Conservation (phyloP, 2,113 vertebrate species). For the Prunella himalayana region DNA sequence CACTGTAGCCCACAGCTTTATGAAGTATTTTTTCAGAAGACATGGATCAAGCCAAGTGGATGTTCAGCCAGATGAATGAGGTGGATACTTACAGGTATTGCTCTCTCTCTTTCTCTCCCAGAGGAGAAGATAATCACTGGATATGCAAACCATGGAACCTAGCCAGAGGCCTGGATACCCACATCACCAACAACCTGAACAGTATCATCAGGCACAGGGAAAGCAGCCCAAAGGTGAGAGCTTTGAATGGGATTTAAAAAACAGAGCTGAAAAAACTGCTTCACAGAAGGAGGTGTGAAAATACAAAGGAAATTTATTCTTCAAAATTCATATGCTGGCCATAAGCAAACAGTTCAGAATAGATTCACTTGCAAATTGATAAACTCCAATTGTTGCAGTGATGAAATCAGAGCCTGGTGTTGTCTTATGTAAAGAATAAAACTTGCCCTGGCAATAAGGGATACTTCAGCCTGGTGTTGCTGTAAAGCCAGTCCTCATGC, state of each 20-base stretch:
- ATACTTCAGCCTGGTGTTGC: background rate
- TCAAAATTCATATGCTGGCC: background rate
- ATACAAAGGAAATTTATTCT: background rate
- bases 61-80: background rate
- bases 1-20: background rate
- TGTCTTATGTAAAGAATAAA: background rate
- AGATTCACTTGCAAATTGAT: background rate
- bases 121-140: constrained; percentile 94
- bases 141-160: constrained; percentile 98
- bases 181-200: constrained; percentile 84
- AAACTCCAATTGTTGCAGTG: background rate
- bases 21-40: background rate
- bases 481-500: background rate
- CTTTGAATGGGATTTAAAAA: background rate
- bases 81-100: background rate
- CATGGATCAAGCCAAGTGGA: background rate
- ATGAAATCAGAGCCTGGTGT: background rate
- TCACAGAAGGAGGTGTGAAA: background rate
- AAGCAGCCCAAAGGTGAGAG: constrained; percentile 88
- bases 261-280: background rate
- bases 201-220: constrained; percentile 90
- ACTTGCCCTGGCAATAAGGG: background rate
- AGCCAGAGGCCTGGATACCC: constrained; percentile 91
- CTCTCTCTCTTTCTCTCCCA: constrained; percentile 30
- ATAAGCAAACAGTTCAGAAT: background rate